Evolutionary conservation across 1,140 invertebrate species (phyloP).

Genomic region (Chelonus insularis): DNA sequence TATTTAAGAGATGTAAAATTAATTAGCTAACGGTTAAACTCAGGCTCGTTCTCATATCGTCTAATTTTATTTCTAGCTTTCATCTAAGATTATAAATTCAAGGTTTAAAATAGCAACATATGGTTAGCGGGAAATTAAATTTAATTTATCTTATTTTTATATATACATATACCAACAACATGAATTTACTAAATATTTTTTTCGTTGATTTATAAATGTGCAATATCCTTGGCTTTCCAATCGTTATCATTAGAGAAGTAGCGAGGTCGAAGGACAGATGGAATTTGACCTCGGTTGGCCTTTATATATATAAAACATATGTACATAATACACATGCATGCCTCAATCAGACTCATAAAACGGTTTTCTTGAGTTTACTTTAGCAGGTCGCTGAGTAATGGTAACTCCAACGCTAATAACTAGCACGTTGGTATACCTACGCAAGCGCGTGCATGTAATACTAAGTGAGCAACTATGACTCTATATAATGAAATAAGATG

Average conservation of each 20-base stretch:
- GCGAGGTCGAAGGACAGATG: slow-evolving; percentile 6
- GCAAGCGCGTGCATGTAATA: neutral
- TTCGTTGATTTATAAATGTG: too few relatives aligned
- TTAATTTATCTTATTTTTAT: too few relatives aligned
- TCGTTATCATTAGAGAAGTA: neutral
- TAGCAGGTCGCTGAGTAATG: slow-evolving; percentile 11
- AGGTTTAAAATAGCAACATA: too few relatives aligned
- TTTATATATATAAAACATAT: neutral
- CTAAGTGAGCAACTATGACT: neutral
- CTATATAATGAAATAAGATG: too few relatives aligned
- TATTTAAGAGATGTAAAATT: neutral
- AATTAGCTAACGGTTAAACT: neutral
- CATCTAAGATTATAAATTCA: too few relatives aligned
- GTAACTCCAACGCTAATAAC: slow-evolving; percentile 16
- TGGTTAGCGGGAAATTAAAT: too few relatives aligned
- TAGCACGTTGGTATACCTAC: neutral
- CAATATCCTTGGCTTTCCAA: slow-evolving; percentile 1
- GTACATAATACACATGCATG: neutral
- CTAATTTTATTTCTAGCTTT: too few relatives aligned
- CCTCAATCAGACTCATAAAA: slow-evolving; percentile 1
- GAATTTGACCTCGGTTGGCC: slow-evolving; percentile 8
- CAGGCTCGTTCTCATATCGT: neutral
- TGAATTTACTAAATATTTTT: too few relatives aligned
- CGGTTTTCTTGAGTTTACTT: neutral
- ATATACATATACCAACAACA: too few relatives aligned